These are phyloP conservation scores for Chloroclystis v-ata DNA, from an alignment of 2,888 invertebrate genomes.

Conservation along the genomic window DNA sequence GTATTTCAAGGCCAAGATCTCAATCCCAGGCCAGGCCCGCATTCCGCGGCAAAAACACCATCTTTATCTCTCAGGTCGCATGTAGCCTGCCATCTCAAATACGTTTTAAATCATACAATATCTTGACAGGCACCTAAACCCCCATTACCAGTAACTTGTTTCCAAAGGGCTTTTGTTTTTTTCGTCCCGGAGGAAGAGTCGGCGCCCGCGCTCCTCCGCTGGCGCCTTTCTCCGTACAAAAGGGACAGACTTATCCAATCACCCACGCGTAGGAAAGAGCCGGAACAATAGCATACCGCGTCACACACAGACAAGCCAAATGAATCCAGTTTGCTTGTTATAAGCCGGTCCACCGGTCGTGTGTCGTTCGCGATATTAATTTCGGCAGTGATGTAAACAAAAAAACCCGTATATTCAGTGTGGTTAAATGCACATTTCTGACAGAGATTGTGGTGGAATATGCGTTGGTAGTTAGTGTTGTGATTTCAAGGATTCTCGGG, in stretches of 20 bases:
- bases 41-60: conserved; percentile 33
- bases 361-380: conserved; percentile 40
- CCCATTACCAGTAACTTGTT: conserved; percentile 69
- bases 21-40: conserved; percentile 11
- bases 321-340: conserved; percentile 67
- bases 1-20: conserved; percentile 24
- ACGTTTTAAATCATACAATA: conserved; percentile 60
- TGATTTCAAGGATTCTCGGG: conserved; percentile 35
- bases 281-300: conserved; percentile 64
- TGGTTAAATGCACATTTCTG: conserved; percentile 44
- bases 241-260: conserved; percentile 37
- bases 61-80: conserved; percentile 32
- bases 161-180: conserved; percentile 71
- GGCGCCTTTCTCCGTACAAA: conserved; percentile 70
- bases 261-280: conserved; percentile 45
- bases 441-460: conserved; percentile 48
- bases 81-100: conserved; percentile 43
- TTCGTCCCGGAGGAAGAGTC: conserved; percentile 70
- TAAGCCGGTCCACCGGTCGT: conserved; percentile 58
- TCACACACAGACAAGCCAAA: conserved; percentile 58
- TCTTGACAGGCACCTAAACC: conserved; percentile 64
- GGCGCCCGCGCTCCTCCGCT: conserved; percentile 68
- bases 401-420: conserved; percentile 45
- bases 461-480: conserved; percentile 46
- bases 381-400: conserved; percentile 70